Base-by-base conservation (phyloP, 2,888 invertebrate genomes). In the Apoda limacodes region DNA sequence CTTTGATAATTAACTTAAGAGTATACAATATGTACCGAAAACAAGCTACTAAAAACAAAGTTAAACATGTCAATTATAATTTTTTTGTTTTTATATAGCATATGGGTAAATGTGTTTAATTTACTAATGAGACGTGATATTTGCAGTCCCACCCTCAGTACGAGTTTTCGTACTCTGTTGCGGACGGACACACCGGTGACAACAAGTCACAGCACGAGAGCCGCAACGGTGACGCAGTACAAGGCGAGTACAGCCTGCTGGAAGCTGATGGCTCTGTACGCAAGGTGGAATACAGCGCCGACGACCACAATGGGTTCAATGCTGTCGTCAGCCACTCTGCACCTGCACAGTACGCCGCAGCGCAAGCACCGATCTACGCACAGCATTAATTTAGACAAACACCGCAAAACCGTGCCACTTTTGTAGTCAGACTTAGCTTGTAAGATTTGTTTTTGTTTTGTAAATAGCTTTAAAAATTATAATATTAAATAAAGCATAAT, bases 161-260 rank as follows among this genome's bases (percentile, higher is more conserved):
- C 64, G 72, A 82, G 34, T 83, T 74, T 63, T 72, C 82, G 2
- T 84, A 83, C 60, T 83, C 83, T 13, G 83, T 82, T 7, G 72
- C 83, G 34, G 85, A 84, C 44, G 71, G 70, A 14, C 83, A 84
- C 55, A 76, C 83, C 43, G 85, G 84, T 19, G 84, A 84, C 68
- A 81, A 83, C 63, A 84, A 85, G 69, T 81, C 82, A 40, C 84
- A 84, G 57, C 66, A 75, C 27, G 84, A 84, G 62, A 67, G 71
- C 55, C 75, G 82, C 48, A 82, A 83, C 60, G 87, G 86, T 4
- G 83, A 86, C 51, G 82, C 75, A 29, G 87, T 87, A 42, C 82
- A 83, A 52, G 86, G 86, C 37, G 59, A 45, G 48, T 74, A 75
- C 65, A 61, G 68, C 9, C 59, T 75, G 31, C 30, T 64, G 29